phyloP scores from a whole-genome alignment of 2,797 vertebrate species.

The Gambusia yucatana region DNA sequence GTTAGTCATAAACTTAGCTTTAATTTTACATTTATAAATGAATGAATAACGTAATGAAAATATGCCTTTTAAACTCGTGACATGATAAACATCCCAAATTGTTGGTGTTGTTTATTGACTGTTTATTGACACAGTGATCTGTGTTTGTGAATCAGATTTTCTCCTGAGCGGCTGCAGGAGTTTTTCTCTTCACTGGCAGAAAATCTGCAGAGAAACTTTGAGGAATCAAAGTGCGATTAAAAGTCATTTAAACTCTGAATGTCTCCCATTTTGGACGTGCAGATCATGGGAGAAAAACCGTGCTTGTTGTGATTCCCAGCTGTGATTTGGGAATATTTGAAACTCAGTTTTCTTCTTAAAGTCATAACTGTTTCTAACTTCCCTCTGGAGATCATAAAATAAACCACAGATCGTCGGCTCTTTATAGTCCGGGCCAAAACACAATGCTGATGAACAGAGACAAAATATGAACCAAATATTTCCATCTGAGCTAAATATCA shows the following conservation, averaged over 20 bases:
- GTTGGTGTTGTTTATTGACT: too few relatives aligned
- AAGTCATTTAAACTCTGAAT: conserved; percentile 42
- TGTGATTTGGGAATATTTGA: conserved; percentile 49
- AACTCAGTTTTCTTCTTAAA: conserved; percentile 47
- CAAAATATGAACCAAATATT: too few relatives aligned
- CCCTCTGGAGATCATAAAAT: conserved; percentile 60
- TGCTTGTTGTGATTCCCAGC: conserved; percentile 44
- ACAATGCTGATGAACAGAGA: too few relatives aligned
- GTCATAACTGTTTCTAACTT: conserved; percentile 45
- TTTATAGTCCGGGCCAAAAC: too few relatives aligned
- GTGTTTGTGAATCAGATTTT: conserved; percentile 55
- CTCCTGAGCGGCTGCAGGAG: conserved; percentile 42
- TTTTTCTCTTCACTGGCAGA: conserved; percentile 42
- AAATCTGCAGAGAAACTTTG: conserved; percentile 38
- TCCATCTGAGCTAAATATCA: too few relatives aligned
- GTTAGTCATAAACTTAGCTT: too few relatives aligned
- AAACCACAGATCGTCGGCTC: conserved; percentile 39
- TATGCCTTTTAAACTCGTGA: not conserved
- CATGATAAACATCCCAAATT: not conserved
- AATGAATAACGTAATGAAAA: too few relatives aligned
- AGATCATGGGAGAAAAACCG: conserved; percentile 37
- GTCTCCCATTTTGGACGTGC: conserved; percentile 30
- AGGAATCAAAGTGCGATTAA: conserved; percentile 40
- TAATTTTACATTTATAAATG: too few relatives aligned
- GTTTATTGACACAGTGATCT: not conserved